A percentile compares a stretch with the other conserved stretches of the same genome.
These are phyloP conservation scores for Campoplex nolae DNA, from an alignment of 2,888 invertebrate species.

Conservation along the genomic window DNA sequence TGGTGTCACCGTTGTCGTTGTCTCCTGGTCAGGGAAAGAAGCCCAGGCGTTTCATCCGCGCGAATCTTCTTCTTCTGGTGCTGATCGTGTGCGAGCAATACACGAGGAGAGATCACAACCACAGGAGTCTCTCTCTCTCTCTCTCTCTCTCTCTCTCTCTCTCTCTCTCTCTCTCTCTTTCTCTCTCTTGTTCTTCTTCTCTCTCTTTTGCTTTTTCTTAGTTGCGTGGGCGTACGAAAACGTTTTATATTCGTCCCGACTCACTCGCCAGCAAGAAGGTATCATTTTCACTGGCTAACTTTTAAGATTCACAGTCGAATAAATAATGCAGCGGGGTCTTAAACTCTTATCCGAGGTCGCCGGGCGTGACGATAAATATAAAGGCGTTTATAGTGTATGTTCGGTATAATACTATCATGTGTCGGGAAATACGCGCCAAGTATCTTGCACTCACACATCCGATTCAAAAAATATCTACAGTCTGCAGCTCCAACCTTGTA, in stretches of 20 bases:
- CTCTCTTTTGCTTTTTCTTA: constrained; percentile 71
- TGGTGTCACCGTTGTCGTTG: constrained; percentile 53
- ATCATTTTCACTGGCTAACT: constrained; percentile 83
- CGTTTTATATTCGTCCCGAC: constrained; percentile 82
- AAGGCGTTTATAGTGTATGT: constrained; percentile 74
- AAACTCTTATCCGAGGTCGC: constrained; percentile 83
- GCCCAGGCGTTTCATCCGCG: constrained; percentile 74
- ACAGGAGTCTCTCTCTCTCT: constrained; percentile 1
- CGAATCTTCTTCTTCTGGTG: constrained; percentile 52
- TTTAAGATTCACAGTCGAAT: constrained; percentile 80
- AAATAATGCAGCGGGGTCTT: constrained; percentile 82
- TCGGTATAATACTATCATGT: constrained; percentile 56
- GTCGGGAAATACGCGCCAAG: constrained; percentile 50
- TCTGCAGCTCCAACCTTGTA: constrained; percentile 31
- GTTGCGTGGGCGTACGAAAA: constrained; percentile 80
- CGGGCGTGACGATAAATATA: constrained; percentile 81
- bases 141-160: not conserved
- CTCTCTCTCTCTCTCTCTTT: not conserved
- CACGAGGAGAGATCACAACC: constrained; percentile 27
- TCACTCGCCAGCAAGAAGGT: constrained; percentile 75
- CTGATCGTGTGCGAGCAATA: constrained; percentile 37
- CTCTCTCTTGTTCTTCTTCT: no score
- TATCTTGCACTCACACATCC: constrained; percentile 57
- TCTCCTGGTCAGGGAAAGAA: constrained; percentile 50
- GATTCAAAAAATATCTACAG: constrained; percentile 43